These are phyloP conservation scores for Mesoligia furuncula DNA, from an alignment of 2,888 invertebrate genomes.

Conservation along the genomic window DNA sequence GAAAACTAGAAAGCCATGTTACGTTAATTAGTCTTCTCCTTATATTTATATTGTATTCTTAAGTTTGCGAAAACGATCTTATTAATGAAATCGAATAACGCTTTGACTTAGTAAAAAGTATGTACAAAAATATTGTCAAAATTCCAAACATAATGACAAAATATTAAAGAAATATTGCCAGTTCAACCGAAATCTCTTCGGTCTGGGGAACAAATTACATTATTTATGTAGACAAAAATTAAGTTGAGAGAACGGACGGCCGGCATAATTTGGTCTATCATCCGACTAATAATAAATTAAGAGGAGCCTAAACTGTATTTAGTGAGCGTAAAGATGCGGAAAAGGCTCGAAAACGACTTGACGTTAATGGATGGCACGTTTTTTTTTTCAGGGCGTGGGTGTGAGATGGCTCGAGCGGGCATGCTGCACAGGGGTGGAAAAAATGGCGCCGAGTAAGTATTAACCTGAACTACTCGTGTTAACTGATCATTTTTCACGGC, in stretches of 20 bases:
- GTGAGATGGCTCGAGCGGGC: slow-evolving; percentile 94
- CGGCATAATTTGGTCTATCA: slow-evolving; percentile 74
- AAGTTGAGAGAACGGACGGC: slow-evolving; percentile 58
- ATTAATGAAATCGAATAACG: background rate
- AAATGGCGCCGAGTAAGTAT: slow-evolving; percentile 94
- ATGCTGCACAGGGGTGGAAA: slow-evolving; percentile 94
- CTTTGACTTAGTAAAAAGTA: background rate
- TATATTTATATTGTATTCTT: background rate
- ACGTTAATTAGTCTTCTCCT: background rate
- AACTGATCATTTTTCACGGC: slow-evolving; percentile 26
- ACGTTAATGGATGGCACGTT: slow-evolving; percentile 83
- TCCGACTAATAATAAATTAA: slow-evolving; percentile 77
- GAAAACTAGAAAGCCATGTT: background rate
- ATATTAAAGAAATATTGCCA: slow-evolving; percentile 43
- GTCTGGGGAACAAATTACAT: slow-evolving; percentile 60
- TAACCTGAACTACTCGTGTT: slow-evolving; percentile 57
- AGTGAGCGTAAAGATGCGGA: slow-evolving; percentile 82
- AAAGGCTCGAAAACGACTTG: slow-evolving; percentile 79
- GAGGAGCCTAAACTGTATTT: slow-evolving; percentile 78
- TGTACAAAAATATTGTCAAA: background rate
- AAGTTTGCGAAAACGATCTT: background rate
- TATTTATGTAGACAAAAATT: slow-evolving; percentile 70
- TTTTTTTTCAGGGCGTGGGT: slow-evolving; percentile 89
- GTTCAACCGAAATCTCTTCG: slow-evolving; percentile 49
- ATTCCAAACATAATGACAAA: slow-evolving; percentile 21